Base-by-base conservation (phyloP, 2,113 vertebrate species). In the Clarias macrocephalus region DNA sequence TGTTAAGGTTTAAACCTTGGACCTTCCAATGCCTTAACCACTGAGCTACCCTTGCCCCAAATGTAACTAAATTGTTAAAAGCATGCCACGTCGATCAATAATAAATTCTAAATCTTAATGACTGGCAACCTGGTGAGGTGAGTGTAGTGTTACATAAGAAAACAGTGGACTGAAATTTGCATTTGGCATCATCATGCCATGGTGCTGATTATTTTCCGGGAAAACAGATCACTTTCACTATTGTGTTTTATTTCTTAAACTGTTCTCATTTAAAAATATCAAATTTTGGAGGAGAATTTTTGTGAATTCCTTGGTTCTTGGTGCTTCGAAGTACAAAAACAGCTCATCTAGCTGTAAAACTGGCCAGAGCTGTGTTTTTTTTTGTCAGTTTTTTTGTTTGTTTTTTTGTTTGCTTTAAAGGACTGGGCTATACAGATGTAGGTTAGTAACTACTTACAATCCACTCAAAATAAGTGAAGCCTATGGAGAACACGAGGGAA, bases 401-500 rank as follows among this genome's bases (percentile, higher is more conserved):
- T 37, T 33, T 42, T 0, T 42, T 42, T 6, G 48, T 48, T 54
- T 19, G 9, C 2, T 16, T 66, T 15, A 19, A 76, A 25, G 19
- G 33, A 12, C 80, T 37, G 1, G 30, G n/a, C 30, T 70, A 1
- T 7, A 5, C 33, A 6, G 30, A 42, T 13, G 33, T 19, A 48
- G 23, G 81, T 82, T 82, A 28, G 54, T 52, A 56, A 57, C 13
- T 57, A n/a, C 72, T 54, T 54, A 42, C 25, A 48, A 23, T 68
- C 63, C 12, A 18, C 2, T 66, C 28, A 83, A 25, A 86, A 65
- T 25, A n/a, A 84, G 76, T n/a, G 28, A 80, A 21, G 82, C 77
- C 68, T 82, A 88, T 11, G 3, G 18, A 81, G 6, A 23, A 8
- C 19, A 33, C 21, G 66, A 48, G 42, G 59, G 30, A 33, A 83